Conservation (phyloP, 2,888 invertebrate genomes). For the Pristionchus arcanus region DNA sequence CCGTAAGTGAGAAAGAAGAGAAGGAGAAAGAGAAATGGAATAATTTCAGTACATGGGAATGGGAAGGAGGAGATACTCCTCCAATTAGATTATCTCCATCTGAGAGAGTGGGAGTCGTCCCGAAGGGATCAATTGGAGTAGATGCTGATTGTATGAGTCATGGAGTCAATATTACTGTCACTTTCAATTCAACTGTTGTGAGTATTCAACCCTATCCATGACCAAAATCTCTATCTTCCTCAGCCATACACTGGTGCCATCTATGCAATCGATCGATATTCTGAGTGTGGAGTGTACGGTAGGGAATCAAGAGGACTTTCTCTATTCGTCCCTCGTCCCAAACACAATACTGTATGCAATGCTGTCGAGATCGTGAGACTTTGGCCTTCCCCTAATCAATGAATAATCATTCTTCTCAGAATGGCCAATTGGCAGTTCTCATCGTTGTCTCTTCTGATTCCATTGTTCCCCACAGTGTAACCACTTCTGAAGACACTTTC, state of each 20-base stretch:
- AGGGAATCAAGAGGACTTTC: conserved; percentile 66
- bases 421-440: conserved; percentile 71
- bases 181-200: conserved; percentile 47
- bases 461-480: conserved; percentile 76
- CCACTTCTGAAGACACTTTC: conserved; percentile 78
- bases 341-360: conserved; percentile 75
- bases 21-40: neutral
- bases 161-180: conserved; percentile 70
- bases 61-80: conserved; percentile 58
- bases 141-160: conserved; percentile 64
- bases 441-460: conserved; percentile 76
- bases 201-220: neutral
- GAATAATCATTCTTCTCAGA: conserved; percentile 61
- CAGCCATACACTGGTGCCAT: conserved; percentile 77
- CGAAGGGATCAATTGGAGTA: conserved; percentile 58
- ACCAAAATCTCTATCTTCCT: neutral
- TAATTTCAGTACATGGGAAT: conserved; percentile 50
- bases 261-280: conserved; percentile 78
- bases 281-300: conserved; percentile 73
- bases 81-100: conserved; percentile 58
- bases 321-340: conserved; percentile 75
- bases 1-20: neutral
- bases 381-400: neutral
- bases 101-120: conserved; percentile 61
- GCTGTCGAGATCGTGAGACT: conserved; percentile 72